phyloP scores from a whole-genome alignment of 2,888 invertebrate genomes.

The Saturnia pavonia region DNA sequence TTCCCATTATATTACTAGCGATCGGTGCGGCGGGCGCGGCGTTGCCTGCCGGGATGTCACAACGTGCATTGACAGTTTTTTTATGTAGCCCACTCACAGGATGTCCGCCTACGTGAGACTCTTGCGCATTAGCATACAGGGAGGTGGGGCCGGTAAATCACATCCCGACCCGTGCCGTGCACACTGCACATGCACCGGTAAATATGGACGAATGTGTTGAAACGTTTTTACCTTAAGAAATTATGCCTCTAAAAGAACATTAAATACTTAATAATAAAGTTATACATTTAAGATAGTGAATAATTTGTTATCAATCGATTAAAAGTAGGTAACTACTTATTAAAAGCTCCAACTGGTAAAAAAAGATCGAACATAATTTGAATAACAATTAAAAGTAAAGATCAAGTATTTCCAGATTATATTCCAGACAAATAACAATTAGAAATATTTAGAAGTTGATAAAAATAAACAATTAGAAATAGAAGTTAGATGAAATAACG shows the following conservation, averaged over 20 bases:
- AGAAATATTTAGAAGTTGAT: background rate
- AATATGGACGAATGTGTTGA: slow-evolving; percentile 24
- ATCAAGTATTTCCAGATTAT: background rate
- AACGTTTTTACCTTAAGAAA: slow-evolving; percentile 6
- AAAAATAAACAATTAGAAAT: background rate
- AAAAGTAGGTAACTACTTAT: background rate
- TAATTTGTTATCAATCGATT: background rate
- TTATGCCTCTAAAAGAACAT: background rate
- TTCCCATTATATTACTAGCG: slow-evolving; percentile 12
- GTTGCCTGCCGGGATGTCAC: slow-evolving; percentile 53
- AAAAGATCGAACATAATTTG: background rate
- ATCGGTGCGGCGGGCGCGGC: slow-evolving; percentile 35
- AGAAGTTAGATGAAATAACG: background rate
- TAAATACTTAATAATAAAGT: background rate
- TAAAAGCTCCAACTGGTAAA: no score
- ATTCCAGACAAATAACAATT: no score
- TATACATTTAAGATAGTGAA: background rate
- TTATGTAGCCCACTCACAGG: slow-evolving; percentile 61
- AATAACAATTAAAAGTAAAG: background rate
- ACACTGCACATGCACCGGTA: slow-evolving; percentile 46
- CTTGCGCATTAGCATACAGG: slow-evolving; percentile 57
- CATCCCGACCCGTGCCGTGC: slow-evolving; percentile 56
- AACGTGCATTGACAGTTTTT: slow-evolving; percentile 63
- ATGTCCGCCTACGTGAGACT: slow-evolving; percentile 69
- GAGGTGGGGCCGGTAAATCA: slow-evolving; percentile 64